Evolutionary conservation across 2,113 vertebrate species (phyloP), one percentile per base, ranked within the genome.

Genomic region (Cheilinus undulatus): DNA sequence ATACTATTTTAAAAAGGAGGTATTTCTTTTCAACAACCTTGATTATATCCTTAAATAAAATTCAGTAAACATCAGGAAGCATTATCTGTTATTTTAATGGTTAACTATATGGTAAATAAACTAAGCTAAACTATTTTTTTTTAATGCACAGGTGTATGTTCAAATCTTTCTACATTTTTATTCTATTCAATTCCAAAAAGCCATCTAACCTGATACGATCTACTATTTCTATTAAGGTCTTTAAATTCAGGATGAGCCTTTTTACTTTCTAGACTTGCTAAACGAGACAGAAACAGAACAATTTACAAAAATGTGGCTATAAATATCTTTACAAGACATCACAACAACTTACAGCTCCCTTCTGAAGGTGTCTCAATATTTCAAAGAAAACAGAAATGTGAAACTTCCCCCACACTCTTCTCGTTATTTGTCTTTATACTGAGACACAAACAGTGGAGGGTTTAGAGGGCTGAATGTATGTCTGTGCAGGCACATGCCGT

Each of bases 381-480:
- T 90, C 80, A 88, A 77, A 80, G 71, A 88, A 85, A 86, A 83
- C 86, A 71, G 73, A 93, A 89, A 89, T 82, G 57, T 76, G 66
- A 88, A 71, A 88, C 86, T 65, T 65, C 68, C 51, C 84, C 81
- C 75, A 32, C 76, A 75, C 62, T 49, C 59, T 48, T 80, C 79
- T 84, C 85, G 80, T 84, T 89, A 83, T 87, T 85, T 87, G 85
- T 74, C 58, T 57, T 64, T 20, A 23, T 19, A 80, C 32, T 72
- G 59, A 74, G 56, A 69, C 34, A 62, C 27, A 68, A 19, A 70
- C 64, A 65, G 54, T 26, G 40, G 32, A 66, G 28, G 50, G 62
- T 58, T 61, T 27, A 50, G 73, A 58, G 54, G 64, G 61, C 53
- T 46, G 65, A n/a, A 23, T 63, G 57, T 22, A 28, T n/a, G 8